Conservation (phyloP, 64 coral and sea anemone genomes). For the Porites australiensis region DNA sequence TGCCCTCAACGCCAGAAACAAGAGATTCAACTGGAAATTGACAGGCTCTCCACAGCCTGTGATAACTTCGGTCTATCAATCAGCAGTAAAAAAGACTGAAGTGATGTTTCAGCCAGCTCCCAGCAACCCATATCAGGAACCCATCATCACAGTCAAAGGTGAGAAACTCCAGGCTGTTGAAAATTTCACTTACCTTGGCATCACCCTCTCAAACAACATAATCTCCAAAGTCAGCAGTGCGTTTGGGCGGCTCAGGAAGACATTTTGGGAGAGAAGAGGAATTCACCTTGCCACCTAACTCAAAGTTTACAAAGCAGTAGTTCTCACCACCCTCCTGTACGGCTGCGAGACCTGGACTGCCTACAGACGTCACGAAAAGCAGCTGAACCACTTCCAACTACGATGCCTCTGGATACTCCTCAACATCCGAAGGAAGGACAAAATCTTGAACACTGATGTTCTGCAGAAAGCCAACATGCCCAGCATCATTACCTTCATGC, state of each 20-base stretch:
- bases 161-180: conserved; percentile 32
- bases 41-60: conserved; percentile 32
- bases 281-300: neutral
- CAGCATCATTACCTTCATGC: neutral
- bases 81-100: conserved; percentile 42
- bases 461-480: neutral
- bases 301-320: conserved; percentile 10
- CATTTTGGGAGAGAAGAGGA: conserved; percentile 37
- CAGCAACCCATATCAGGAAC: neutral
- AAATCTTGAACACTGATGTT: neutral
- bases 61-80: conserved; percentile 57
- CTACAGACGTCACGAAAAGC: neutral
- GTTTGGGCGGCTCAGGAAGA: conserved; percentile 27
- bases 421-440: neutral
- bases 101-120: conserved; percentile 51
- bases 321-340: conserved; percentile 18
- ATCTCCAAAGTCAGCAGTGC: conserved; percentile 30
- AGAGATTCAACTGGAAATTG: neutral
- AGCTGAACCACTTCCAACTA: conserved; percentile 19
- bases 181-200: conserved; percentile 48
- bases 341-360: conserved; percentile 46
- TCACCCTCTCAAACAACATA: conserved; percentile 25
- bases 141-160: conserved; percentile 22
- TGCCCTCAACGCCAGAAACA: conserved; percentile 3
- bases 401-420: conserved; percentile 20